phyloP scores from a whole-genome alignment of 2,797 vertebrate species.

The Mus spretus region DNA sequence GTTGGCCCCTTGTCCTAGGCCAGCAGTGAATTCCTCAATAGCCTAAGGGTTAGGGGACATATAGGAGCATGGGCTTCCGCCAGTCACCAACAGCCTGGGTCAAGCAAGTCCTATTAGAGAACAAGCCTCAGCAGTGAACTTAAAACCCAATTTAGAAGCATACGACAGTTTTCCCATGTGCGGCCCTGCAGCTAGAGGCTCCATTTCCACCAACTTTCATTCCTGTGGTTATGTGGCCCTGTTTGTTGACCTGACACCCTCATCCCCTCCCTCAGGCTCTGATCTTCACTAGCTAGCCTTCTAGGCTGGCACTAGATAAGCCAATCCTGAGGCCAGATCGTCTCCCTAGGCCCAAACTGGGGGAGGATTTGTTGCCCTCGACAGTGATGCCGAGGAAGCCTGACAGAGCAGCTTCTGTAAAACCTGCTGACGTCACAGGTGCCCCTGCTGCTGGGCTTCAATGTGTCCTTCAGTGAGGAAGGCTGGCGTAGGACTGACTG shows the following conservation, averaged over 20 bases:
- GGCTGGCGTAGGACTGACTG: background rate
- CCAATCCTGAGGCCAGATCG: background rate
- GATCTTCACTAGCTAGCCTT: background rate
- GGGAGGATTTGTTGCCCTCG: background rate
- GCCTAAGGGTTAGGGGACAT: background rate
- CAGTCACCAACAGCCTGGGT: background rate
- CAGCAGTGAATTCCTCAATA: background rate
- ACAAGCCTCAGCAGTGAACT: background rate
- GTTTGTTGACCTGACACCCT: background rate
- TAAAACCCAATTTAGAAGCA: background rate
- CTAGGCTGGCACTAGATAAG: background rate
- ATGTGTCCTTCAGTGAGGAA: background rate
- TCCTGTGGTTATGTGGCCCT: background rate
- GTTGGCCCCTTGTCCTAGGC: background rate
- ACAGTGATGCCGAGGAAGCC: rapidly evolving
- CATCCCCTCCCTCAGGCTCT: too few species aligned
- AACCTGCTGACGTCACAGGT: background rate
- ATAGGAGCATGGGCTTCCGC: background rate
- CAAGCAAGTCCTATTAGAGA: background rate
- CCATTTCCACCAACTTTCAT: rapidly evolving
- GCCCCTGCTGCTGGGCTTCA: background rate
- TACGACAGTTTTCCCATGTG: rapidly evolving
- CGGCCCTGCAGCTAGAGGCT: background rate
- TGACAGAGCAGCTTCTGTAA: background rate
- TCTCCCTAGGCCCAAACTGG: background rate